A percentile compares a stretch with the other conserved stretches of the same genome.
Conservation (phyloP, 1,140 invertebrate species). For the Spodoptera frugiperda region DNA sequence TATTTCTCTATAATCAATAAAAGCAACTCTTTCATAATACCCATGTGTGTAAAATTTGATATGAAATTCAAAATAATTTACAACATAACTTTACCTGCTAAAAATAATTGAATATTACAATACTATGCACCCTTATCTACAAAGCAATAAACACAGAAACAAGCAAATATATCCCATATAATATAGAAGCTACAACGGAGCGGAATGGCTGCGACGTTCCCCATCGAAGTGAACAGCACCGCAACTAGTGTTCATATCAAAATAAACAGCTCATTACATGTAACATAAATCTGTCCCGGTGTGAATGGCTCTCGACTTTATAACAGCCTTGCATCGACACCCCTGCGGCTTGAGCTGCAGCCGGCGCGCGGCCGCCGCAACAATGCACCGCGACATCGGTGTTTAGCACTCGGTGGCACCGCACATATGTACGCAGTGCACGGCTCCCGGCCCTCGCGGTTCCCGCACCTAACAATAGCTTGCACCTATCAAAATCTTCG, state of each 20-base stretch:
- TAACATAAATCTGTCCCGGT: slow-evolving; percentile 52
- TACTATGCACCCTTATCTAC: too few species aligned
- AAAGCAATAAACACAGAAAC: too few species aligned
- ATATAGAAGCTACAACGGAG: too few species aligned
- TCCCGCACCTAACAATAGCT: slow-evolving; percentile 59
- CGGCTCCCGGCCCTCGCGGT: slow-evolving; percentile 30
- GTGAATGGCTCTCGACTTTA: slow-evolving; percentile 59
- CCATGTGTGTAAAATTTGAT: too few species aligned
- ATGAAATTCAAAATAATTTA: too few species aligned
- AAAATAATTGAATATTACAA: too few species aligned
- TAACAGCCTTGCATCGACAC: slow-evolving; percentile 48
- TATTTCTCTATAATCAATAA: too few species aligned
- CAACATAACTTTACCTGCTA: too few species aligned
- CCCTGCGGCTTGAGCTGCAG: slow-evolving; percentile 49
- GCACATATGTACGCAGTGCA: slow-evolving; percentile 60
- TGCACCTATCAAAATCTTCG: slow-evolving; percentile 74
- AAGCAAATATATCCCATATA: too few species aligned
- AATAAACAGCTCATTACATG: slow-evolving; percentile 49
- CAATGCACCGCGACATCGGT: slow-evolving; percentile 60
- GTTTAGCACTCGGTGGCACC: slow-evolving; percentile 62
- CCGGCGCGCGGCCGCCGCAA: slow-evolving; percentile 61
- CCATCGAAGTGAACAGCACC: slow-evolving; percentile 38
- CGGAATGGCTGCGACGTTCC: slow-evolving; percentile 27
- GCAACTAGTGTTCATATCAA: slow-evolving; percentile 43
- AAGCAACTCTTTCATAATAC: too few species aligned